phyloP scores from a whole-genome alignment of 2,113 vertebrate genomes.

The Hippocampus comes region DNA sequence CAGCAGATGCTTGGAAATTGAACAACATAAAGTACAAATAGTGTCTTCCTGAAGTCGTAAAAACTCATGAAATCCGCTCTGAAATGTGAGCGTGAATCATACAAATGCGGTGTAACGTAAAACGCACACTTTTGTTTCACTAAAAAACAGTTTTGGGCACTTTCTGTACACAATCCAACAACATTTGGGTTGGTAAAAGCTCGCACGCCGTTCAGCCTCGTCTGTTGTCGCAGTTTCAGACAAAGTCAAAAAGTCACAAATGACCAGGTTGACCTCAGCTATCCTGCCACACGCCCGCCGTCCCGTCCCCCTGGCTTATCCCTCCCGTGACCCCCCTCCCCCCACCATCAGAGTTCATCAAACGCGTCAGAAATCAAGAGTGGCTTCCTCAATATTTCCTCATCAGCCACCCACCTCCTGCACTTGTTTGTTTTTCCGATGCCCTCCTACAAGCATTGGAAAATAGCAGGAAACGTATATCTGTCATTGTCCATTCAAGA shows the following conservation, averaged over 20 bases:
- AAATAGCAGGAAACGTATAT: constrained; percentile 78
- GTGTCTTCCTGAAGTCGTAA: too few relatives aligned
- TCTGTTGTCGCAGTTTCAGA: constrained; percentile 28
- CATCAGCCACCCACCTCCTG: constrained; percentile 26
- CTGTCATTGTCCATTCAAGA: constrained; percentile 77
- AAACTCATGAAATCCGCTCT: too few relatives aligned
- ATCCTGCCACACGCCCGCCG: constrained; percentile 62
- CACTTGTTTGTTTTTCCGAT: constrained; percentile 60
- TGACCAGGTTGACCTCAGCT: constrained; percentile 58
- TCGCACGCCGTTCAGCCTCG: constrained; percentile 25
- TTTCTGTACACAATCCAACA: neutral
- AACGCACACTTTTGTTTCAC: too few relatives aligned
- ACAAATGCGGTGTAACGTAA: too few relatives aligned
- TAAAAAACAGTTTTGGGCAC: neutral
- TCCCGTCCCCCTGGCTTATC: constrained; percentile 55
- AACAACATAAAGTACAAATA: too few relatives aligned
- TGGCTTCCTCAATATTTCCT: constrained; percentile 67
- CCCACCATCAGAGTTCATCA: constrained; percentile 62
- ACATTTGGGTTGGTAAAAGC: neutral
- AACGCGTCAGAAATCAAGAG: constrained; percentile 71
- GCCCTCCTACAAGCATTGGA: constrained; percentile 60
- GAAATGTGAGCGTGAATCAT: too few relatives aligned
- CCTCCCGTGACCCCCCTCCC: constrained; percentile 23
- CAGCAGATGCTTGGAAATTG: too few relatives aligned
- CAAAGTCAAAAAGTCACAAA: constrained; percentile 61